Percentiles rank a stretch among this genome's conserved stretches.
These are phyloP conservation scores for Siphamia tubifer DNA, from an alignment of 2,113 vertebrate genomes.

Conservation along the genomic window DNA sequence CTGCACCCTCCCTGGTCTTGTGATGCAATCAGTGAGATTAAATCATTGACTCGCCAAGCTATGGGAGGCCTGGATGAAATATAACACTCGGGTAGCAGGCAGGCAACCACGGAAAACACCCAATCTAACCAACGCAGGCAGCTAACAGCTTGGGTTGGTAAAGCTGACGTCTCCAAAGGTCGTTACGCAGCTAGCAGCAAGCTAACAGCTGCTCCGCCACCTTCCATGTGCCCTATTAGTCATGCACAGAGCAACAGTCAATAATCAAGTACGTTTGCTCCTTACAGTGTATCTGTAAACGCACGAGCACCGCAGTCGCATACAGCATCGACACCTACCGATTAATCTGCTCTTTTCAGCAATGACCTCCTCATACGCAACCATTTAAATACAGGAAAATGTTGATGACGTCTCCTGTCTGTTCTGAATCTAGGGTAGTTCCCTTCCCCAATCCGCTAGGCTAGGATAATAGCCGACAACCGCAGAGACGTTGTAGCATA, in stretches of 20 bases:
- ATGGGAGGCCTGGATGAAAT: conserved; percentile 64
- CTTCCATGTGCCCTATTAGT: conserved; percentile 68
- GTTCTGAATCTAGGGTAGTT: conserved; percentile 72
- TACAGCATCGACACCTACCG: conserved; percentile 58
- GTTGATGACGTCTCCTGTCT: conserved; percentile 85
- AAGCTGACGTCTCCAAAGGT: conserved; percentile 72
- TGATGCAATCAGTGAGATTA: conserved; percentile 73
- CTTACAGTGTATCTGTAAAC: conserved; percentile 1
- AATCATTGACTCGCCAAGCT: conserved; percentile 66
- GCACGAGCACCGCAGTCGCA: neutral
- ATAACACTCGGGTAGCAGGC: conserved; percentile 47
- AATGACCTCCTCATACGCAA: conserved; percentile 82
- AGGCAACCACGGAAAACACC: conserved; percentile 56
- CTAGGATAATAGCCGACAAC: conserved; percentile 57
- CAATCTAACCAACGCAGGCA: conserved; percentile 34
- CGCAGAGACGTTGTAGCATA: conserved; percentile 49
- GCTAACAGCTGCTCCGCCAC: conserved; percentile 77
- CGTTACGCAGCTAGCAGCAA: conserved; percentile 71
- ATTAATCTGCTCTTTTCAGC: conserved; percentile 67
- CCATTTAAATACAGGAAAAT: conserved; percentile 86
- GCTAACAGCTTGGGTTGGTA: conserved; percentile 45
- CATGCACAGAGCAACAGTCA: conserved; percentile 39
- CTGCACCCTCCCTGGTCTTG: conserved; percentile 68
- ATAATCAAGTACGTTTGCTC: conserved; percentile 33
- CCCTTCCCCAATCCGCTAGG: conserved; percentile 70